Evolutionary conservation across 2,113 vertebrate species (phyloP), one percentile per base, ranked within the genome.

Genomic region (Microtus oregoni): DNA sequence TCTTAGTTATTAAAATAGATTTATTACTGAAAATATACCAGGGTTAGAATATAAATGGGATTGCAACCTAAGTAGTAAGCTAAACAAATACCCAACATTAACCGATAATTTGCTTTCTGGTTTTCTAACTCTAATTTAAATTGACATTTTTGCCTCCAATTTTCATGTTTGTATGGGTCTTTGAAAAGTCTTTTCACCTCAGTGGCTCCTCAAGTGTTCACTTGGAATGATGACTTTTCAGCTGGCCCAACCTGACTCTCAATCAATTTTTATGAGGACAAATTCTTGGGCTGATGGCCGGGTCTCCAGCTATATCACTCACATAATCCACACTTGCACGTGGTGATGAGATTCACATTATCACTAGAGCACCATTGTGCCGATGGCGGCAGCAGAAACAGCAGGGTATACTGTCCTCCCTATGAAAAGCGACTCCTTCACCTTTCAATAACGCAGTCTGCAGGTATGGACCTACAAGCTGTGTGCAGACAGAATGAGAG

Each of bases 271-370:
- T 94, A 92, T 95, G 94, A 97, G 97, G 72, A 95, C 77, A 97
- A 95, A 97, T 90, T 79, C 85, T 15, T 89, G 93, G 93, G 9
- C 85, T 95, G 96, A 96, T 73, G 95, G 52, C 73, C 94, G 91
- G 38, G 94, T 58, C 67, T 94, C 96, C 92, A 91, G 92, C 83
- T 89, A 32, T 86, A 89, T 97, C 93, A 92, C 93, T 96, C 96
- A 55, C 68, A 67, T 94, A 97, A 96, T 96, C 96, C 95, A 94
- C 90, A 94, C 95, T 96, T 95, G 92, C 95, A 90, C 88, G 97
- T 97, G 92, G 97, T 96, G 97, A 63, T 91, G 94, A 98, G 96
- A 97, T 85, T 97, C 94, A 91, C 61, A 98, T 97, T 94, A 97
- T 97, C 97, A 92, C 44, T 95, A 97, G 52, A 96, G 95, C 94